Base-by-base conservation (phyloP, 1,140 invertebrate species). In the Geopemphigus sp. region DNA sequence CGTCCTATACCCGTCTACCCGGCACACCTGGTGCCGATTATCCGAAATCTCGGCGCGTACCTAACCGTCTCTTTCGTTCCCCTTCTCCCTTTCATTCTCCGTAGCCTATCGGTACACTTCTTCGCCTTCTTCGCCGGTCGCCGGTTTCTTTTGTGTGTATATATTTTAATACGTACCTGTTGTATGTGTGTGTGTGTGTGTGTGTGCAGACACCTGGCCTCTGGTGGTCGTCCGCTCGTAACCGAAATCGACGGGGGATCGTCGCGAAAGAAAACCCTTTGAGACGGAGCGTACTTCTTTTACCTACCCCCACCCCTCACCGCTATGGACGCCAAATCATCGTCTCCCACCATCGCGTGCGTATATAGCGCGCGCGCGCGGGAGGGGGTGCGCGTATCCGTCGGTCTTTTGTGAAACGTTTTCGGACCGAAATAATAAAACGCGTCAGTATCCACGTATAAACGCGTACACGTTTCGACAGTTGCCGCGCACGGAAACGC, bases 1-100 rank as follows among this genome's bases (percentile, higher is more conserved):
- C 56, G 14, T 57, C 54, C 14, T n/a, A n/a, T 68, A 4, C 5
- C 14, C 39, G 64, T 19, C 2, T 32, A 24, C 64, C 19, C n/a
- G 63, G 22, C 56, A 68, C 66, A 68, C 66, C 66, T 68, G 66
- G 66, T 50, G 15, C 24, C 66, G 66, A 68, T 68, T 68, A 68
- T 68, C 66, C 66, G 45, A 68, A 68, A 68, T 68, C 66, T 68
- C 66, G 45, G 24, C n/a, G 39, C 45, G 45, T 54, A 17, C 17
- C 10, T 19, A 19, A 39, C 32, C 32, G 11, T n/a, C 15, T 64
- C n/a, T 61, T 32, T 61, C 59, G 19, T 32, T 45, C 64, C 19
- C 29, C 8, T 3, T 63, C 26, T 29, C 14, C 10, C 56, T 57
- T 19, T 22, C 54, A 8, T 1, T 14, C 14, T 19, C 5, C 5